Base-by-base conservation (phyloP, 2,888 invertebrate genomes). In the Acrocyrtus sp. region DNA sequence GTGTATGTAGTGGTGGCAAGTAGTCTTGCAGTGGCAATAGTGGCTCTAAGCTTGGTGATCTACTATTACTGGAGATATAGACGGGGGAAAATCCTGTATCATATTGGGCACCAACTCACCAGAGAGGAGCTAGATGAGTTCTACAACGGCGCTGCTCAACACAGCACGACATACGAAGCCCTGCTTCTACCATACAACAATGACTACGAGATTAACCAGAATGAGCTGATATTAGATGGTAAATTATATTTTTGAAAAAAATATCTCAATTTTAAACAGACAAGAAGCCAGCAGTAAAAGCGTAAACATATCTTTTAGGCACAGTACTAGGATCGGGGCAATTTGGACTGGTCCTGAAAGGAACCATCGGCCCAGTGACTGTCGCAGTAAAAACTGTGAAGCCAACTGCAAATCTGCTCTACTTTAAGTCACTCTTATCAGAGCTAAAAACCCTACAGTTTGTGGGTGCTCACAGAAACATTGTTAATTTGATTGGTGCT, bases 401-500 rank as follows among this genome's bases (percentile, higher is more conserved):
- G 27, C 68, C 63, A 12, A 58, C 53, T 0, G 47, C 63, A 21
- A 69, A 68, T 10, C 1, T 63, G 5, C 51, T 62, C 3, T 63
- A 74, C 41, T 58, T 74, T 3, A 74, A 63, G 47, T 50, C 63
- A 1, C 12, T 74, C 5, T 51, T 74, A 4, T 39, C 68, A 21
- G 74, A 74, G 17, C 54, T 74, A 8, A 74, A 74, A 34, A 60
- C 69, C 19, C 26, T 74, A 10, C 74, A 74, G 29, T 74, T 24
- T 50, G 21, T 74, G 2, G 68, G 68, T 39, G 1, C 19, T 1
- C 74, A 74, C 45, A 34, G 21, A 3, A 61, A 60, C 39, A 69
- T 74, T 39, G 74, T 74, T 8, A 74, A 74, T 29, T 58, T 74
- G 19, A 58, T 74, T 15, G 74, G 74, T 26, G 74, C 74, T 2